Evolutionary conservation across 2,888 invertebrate genomes (phyloP), one percentile per base, ranked within the genome.

Genomic region (Notodonta ziczac): DNA sequence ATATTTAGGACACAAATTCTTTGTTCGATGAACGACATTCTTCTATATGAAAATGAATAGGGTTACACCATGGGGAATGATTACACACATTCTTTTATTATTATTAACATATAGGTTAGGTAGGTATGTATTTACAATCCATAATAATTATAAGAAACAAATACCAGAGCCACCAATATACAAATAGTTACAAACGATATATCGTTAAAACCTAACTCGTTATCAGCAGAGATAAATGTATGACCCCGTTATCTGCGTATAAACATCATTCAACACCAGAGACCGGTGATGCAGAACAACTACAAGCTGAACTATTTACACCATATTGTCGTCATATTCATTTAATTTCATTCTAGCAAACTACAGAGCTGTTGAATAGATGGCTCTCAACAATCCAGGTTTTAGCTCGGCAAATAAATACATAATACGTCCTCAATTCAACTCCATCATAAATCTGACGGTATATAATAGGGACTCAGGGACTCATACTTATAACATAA

Each of bases 221-320:
- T 81, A 79, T 78, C 77, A 74, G 76, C 72, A 69, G 71, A 80
- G 86, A 87, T 87, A 84, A 66, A 81, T 72, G 75, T 74, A 77
- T 84, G 87, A 87, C 88, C 87, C 83, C 82, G 78, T 84, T 87
- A 88, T 88, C 87, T 80, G 70, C 63, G 63, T 62, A 72, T 74
- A 74, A 80, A 78, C 74, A 81, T 75, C 81, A 83, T 78, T 81
- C 80, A 80, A 82, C 73, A 81, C 81, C 80, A 42, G 42, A 77
- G 42, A 77, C 72, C 74, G 80, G 80, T 78, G 77, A 79, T 73
- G 74, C 72, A n/a, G n/a, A n/a, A n/a, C n/a, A n/a, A 75, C 76
- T 75, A 81, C 70, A 72, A 53, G 73, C 78, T 72, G 73, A 76
- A 75, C 75, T 42, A 42, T 42, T 42, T 42, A 42, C 4, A 42